These are phyloP conservation scores for Orientallactaga bullata DNA, from an alignment of 2,113 vertebrate species.

Conservation along the genomic window DNA sequence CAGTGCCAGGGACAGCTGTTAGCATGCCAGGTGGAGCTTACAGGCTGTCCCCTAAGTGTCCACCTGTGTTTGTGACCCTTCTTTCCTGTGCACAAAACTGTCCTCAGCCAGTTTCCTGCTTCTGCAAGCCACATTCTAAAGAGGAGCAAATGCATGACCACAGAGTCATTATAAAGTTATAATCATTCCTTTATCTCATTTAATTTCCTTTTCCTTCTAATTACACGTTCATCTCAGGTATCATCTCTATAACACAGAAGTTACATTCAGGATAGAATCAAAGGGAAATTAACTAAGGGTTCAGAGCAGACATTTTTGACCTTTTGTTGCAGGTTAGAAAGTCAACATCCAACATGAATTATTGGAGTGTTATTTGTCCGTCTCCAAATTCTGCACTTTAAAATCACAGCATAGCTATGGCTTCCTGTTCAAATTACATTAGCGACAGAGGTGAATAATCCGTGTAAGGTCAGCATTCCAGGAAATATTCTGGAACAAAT, in stretches of 20 bases:
- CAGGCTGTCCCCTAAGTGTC: conserved; percentile 84
- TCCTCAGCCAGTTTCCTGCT: too few species aligned
- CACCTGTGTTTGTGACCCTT: conserved; percentile 82
- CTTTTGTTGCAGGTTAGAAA: background rate
- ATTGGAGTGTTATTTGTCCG: background rate
- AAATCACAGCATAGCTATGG: background rate
- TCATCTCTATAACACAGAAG: conserved; percentile 61
- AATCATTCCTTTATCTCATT: conserved; percentile 81
- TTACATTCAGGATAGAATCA: conserved; percentile 59
- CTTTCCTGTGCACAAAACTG: background rate
- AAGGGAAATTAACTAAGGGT: conserved; percentile 48
- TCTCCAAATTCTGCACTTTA: background rate
- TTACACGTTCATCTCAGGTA: conserved; percentile 79
- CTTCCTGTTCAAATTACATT: background rate
- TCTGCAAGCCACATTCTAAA: background rate
- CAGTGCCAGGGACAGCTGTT: conserved; percentile 81
- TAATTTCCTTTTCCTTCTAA: conserved; percentile 58
- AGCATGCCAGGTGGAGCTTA: conserved; percentile 89
- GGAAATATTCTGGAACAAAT: accelerated
- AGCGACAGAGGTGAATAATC: background rate
- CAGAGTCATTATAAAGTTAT: conserved; percentile 82
- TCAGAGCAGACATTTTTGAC: background rate
- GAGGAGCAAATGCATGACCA: conserved; percentile 17
- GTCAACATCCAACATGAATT: background rate
- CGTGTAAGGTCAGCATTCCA: accelerated